These are phyloP conservation scores for Oophaga pumilio DNA, from an alignment of 2,113 vertebrate genomes.

Conservation along the genomic window DNA sequence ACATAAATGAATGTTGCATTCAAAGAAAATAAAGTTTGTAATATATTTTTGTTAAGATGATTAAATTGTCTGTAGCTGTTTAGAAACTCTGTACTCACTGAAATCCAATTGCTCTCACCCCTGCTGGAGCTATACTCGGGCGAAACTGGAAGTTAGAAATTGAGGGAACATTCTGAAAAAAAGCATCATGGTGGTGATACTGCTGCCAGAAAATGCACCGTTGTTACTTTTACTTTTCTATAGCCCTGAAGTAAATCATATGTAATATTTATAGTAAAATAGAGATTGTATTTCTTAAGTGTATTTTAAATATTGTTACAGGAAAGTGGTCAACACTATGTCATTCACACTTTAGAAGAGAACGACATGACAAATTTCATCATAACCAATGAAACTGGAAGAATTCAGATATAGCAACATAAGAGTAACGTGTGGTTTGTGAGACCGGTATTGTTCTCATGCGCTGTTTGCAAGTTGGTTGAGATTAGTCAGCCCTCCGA, in stretches of 20 bases:
- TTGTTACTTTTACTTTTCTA: no score
- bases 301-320: neutral
- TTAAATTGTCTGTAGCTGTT: no score
- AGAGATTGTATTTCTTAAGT: neutral
- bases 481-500: neutral
- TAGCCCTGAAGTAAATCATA: neutral
- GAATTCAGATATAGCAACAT: neutral
- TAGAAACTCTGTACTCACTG: no score
- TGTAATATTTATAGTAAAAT: neutral
- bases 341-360: neutral
- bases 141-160: no score
- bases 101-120: no score
- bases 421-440: neutral
- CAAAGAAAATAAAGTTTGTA: no score
- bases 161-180: no score
- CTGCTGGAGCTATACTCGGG: no score
- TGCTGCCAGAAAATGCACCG: no score
- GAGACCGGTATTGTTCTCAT: neutral
- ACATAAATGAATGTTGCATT: no score
- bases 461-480: neutral
- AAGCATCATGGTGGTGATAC: no score
- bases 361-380: neutral
- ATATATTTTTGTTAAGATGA: no score
- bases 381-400: neutral
- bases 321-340: neutral